Base-by-base conservation (phyloP, 2,888 invertebrate genomes). In the Coronaproctus castanopsis region DNA sequence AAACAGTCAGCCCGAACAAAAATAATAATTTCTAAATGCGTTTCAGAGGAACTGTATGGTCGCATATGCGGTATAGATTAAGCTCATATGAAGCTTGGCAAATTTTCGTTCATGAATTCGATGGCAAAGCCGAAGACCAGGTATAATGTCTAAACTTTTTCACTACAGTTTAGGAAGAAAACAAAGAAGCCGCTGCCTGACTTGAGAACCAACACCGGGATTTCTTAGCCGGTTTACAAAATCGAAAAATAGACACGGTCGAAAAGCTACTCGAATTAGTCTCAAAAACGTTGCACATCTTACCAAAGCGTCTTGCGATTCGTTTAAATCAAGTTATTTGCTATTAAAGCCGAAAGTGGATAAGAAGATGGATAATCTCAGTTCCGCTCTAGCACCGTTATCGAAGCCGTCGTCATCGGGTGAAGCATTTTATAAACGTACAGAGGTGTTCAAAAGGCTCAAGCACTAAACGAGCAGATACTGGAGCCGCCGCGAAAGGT, bases 261-360 rank as follows among this genome's bases (percentile, higher is more conserved):
- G 55, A 54, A 14, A 5, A 36, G n/a, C 19, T 55, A 1, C 22
- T 55, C 3, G 36, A 55, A n/a, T 10, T 55, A 24, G 62, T 60
- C 2, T 55, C 60, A 24, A 57, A 62, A 60, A 52, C 60, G 20
- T 19, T 62, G 1, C 60, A 62, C 51, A 60, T 62, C n/a, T 20
- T 62, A 3, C 60, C 62, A 2, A 57, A 57, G 50, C n/a, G n/a
- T n/a, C n/a, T n/a, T n/a, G n/a, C n/a, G n/a, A n/a, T n/a, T n/a
- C n/a, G 2, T 62, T 62, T 52, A 54, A 62, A 60, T 60, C 62
- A 22, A 60, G 62, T 57, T 60, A 62, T 51, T 52, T 60, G 20
- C 54, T 60, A 1, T 51, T 60, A 55, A 62, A 62, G 19, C 57
- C 62, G 5, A 62, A 62, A 22, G 60, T 50, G 2, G 36, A 57